Evolutionary conservation across 2,113 vertebrate species (phyloP).

Genomic region (Choloepus hoffmanni): DNA sequence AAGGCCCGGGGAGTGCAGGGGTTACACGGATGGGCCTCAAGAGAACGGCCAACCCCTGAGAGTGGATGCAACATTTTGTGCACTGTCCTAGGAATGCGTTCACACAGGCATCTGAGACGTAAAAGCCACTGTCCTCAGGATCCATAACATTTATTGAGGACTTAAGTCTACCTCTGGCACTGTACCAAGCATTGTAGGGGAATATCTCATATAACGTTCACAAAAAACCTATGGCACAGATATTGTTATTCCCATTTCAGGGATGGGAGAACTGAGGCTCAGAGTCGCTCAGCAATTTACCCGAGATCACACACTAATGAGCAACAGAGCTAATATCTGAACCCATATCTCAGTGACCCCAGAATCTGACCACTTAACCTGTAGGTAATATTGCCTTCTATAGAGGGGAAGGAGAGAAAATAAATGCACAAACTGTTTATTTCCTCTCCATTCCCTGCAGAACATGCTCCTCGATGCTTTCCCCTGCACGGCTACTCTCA

Average conservation of each 20-base stretch:
- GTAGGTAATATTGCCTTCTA: accelerated
- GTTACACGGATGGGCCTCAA: not conserved
- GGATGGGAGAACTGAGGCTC: not conserved
- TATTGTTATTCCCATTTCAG: not conserved
- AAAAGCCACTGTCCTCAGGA: not conserved
- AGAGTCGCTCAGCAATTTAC: not conserved
- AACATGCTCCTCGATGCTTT: not conserved
- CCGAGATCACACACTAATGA: not conserved
- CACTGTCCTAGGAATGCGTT: not conserved
- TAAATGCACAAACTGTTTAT: not conserved
- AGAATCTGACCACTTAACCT: not conserved
- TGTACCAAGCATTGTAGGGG: not conserved
- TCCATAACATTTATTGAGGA: not conserved
- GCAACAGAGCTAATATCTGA: not conserved
- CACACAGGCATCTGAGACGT: not conserved
- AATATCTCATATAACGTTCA: not conserved
- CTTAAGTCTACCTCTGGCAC: no score
- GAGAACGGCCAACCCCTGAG: not conserved
- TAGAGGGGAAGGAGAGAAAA: not conserved
- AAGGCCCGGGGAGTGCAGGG: not conserved
- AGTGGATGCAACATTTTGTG: not conserved
- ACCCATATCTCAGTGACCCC: not conserved
- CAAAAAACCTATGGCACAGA: not conserved
- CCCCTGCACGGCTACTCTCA: not conserved
- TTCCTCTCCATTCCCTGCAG: accelerated